Evolutionary conservation across 2,113 vertebrate species (phyloP).

Genomic region (Abramis brama): DNA sequence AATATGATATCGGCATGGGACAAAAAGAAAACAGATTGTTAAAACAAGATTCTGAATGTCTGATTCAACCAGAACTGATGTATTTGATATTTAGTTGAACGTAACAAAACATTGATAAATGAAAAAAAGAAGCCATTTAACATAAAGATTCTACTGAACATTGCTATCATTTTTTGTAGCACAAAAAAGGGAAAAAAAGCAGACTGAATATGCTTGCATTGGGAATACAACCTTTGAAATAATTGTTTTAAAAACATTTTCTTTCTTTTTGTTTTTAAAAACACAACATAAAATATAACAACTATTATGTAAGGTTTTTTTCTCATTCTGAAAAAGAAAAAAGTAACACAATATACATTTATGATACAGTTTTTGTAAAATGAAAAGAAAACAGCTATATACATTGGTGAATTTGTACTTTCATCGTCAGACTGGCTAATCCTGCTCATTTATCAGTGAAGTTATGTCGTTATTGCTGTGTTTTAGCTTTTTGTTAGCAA

Average conservation of each 20-base stretch:
- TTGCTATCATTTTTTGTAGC: slow-evolving; percentile 72
- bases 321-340: slow-evolving; percentile 82
- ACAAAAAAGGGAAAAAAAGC: slow-evolving; percentile 77
- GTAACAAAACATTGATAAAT: slow-evolving; percentile 13
- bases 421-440: slow-evolving; percentile 83
- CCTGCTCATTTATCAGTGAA: slow-evolving; percentile 74
- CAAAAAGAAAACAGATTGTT: slow-evolving; percentile 33
- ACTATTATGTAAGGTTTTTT: slow-evolving; percentile 82
- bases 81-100: slow-evolving; percentile 22
- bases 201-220: slow-evolving; percentile 66
- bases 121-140: background rate
- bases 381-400: slow-evolving; percentile 80
- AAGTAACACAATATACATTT: slow-evolving; percentile 89
- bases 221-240: slow-evolving; percentile 36
- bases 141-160: slow-evolving; percentile 21
- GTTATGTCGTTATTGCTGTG: slow-evolving; percentile 87
- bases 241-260: slow-evolving; percentile 71
- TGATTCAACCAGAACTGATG: slow-evolving; percentile 56
- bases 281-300: slow-evolving; percentile 84
- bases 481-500: slow-evolving; percentile 75
- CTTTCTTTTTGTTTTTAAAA: slow-evolving; percentile 71
- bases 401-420: slow-evolving; percentile 81
- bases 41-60: slow-evolving; percentile 55
- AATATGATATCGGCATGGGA: slow-evolving; percentile 75
- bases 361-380: slow-evolving; percentile 87